phyloP scores from a whole-genome alignment of 2,113 vertebrate genomes.

The Dipodomys stephensi region DNA sequence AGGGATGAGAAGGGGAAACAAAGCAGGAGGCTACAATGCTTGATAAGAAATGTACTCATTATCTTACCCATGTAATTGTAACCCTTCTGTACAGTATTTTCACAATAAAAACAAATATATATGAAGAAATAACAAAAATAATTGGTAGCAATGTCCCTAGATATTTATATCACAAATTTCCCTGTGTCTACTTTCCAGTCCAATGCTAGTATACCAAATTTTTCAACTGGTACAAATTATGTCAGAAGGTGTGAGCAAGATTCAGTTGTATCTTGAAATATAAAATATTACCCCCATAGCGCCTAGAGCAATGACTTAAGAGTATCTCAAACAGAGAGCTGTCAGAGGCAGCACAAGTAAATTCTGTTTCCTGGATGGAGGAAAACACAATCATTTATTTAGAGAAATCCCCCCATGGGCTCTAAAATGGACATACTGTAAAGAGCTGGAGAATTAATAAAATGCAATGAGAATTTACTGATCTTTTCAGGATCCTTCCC shows the following conservation, averaged over 20 bases:
- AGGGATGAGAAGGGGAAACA: no score
- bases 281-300: neutral
- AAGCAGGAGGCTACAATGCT: no score
- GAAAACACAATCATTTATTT: neutral
- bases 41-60: no score
- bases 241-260: slow-evolving; percentile 37
- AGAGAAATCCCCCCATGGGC: neutral
- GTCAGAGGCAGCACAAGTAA: neutral
- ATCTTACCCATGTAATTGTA: no score
- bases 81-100: no score
- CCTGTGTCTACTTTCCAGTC: neutral
- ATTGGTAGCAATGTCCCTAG: neutral
- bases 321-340: neutral
- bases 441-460: slow-evolving; percentile 7
- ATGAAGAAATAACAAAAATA: no score
- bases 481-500: neutral
- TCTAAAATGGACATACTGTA: neutral
- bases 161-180: slow-evolving; percentile 51
- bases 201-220: slow-evolving; percentile 25
- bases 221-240: slow-evolving; percentile 7
- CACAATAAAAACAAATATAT: no score
- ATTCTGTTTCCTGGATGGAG: neutral
- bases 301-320: neutral
- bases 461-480: neutral
- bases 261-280: neutral